These are phyloP conservation scores for Lamprotornis superbus DNA, from an alignment of 2,113 vertebrate species.

Conservation along the genomic window DNA sequence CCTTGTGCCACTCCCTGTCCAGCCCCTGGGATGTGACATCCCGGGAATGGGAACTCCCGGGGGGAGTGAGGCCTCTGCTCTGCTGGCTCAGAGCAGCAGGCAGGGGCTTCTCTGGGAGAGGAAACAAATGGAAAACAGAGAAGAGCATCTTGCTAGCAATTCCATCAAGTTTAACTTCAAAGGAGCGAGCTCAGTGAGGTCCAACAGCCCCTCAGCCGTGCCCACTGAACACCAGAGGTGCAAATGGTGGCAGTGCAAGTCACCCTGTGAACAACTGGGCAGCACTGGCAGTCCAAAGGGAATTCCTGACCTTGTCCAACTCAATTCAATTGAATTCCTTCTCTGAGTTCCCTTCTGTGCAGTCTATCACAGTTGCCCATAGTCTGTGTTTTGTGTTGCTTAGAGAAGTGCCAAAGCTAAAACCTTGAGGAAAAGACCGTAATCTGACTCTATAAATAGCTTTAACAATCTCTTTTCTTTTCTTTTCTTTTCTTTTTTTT, in stretches of 20 bases:
- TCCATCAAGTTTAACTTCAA: not conserved
- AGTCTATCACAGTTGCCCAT: not conserved
- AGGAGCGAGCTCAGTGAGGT: not conserved
- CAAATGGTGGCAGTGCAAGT: not conserved
- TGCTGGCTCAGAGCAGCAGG: not conserved
- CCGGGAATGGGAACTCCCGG: not conserved
- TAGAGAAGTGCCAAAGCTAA: not conserved
- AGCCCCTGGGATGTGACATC: not conserved
- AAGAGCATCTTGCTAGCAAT: not conserved
- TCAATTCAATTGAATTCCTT: not conserved
- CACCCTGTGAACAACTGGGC: not conserved
- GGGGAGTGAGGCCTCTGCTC: not conserved
- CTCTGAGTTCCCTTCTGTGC: not conserved
- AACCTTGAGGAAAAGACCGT: not conserved
- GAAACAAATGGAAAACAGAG: not conserved
- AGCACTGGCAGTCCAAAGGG: not conserved
- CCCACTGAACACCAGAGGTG: not conserved
- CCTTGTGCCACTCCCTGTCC: too few relatives aligned
- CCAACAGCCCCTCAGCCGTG: not conserved
- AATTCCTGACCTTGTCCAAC: not conserved
- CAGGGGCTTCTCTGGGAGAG: not conserved
- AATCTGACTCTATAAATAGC: not conserved
- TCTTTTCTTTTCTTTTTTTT: too few relatives aligned
- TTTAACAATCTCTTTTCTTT: not conserved
- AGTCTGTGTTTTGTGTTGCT: not conserved